Base-by-base conservation (phyloP, 1,140 invertebrate species). In the Drosophila sp. region DNA sequence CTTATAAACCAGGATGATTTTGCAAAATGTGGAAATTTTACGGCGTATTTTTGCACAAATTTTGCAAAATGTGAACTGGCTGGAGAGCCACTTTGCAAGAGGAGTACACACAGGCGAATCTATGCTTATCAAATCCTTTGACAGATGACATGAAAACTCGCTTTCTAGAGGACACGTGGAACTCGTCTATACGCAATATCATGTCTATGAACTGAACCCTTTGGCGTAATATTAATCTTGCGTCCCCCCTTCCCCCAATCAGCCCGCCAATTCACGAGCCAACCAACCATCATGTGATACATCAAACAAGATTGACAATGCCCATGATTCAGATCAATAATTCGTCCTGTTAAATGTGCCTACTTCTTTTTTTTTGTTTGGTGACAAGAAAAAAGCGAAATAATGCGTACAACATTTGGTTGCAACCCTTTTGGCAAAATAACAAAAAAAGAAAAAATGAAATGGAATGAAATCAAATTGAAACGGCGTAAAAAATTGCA, bases 261-360 rank as follows among this genome's bases (percentile, higher is more conserved):
- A 23, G 6, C 23, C 17, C 23, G 27, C 3, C 23, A 50, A 50
- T 23, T 7, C 2, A 27, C 7, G 25, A 27, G 25, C 23, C 23
- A 50, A 50, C 44, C 44, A 50, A 50, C 44, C 44, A 50, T 44
- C 54, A 17, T 74, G 70, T 70, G 60, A 87, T 89, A 73, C 84
- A 89, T 87, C 84, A 87, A 78, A 77, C 70, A 73, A 73, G 80
- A 87, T 89, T 87, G 84, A 89, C 84, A 87, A 84, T 79, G 67
- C 79, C 70, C 32, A 58, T 73, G 64, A 79, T 76, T 79, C 79
- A 77, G 84, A 77, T 87, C 83, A 87, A 87, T 89, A 87, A 83
- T 68, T 78, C 57, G 50, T 56, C n/a, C 54, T 63, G 69, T 40
- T 69, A 33, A 62, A 61, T 71, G 66, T 63, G 55, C 54, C 44